These are phyloP conservation scores for Strix aluco DNA, from an alignment of 2,113 vertebrate genomes.

Conservation along the genomic window DNA sequence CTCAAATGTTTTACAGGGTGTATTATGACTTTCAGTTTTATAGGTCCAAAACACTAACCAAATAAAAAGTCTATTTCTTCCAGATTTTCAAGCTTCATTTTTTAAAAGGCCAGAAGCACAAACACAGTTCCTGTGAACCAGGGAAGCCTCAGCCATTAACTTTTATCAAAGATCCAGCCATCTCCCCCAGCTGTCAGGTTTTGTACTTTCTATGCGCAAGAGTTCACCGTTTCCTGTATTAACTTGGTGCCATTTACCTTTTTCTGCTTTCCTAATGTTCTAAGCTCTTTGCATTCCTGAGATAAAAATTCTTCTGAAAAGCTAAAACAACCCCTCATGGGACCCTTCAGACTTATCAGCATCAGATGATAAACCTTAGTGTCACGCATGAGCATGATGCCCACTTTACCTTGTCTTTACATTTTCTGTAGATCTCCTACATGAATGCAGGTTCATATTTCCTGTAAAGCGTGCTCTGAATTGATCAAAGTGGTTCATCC, in stretches of 20 bases:
- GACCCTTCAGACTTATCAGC: background rate
- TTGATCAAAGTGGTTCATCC: background rate
- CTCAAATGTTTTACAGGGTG: background rate
- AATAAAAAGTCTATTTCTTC: conserved; percentile 27
- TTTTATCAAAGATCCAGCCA: background rate
- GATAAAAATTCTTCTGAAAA: background rate
- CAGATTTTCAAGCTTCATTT: background rate
- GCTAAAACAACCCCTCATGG: background rate
- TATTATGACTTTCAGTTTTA: background rate
- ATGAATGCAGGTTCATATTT: fast-evolving
- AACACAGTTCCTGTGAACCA: background rate
- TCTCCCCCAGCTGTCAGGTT: background rate
- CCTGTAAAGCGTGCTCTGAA: fast-evolving
- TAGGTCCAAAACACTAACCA: background rate
- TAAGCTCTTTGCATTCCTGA: background rate
- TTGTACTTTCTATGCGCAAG: background rate
- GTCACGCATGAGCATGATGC: fast-evolving
- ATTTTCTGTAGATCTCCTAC: background rate
- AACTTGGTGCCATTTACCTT: background rate
- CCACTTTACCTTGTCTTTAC: background rate
- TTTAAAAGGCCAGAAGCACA: background rate
- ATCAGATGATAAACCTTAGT: background rate
- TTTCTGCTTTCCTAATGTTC: background rate
- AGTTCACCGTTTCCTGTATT: background rate
- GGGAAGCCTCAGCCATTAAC: background rate